A percentile compares a stretch with the other conserved stretches of the same genome.
Conservation (phyloP, 2,888 invertebrate species). For the Dione vanillae region DNA sequence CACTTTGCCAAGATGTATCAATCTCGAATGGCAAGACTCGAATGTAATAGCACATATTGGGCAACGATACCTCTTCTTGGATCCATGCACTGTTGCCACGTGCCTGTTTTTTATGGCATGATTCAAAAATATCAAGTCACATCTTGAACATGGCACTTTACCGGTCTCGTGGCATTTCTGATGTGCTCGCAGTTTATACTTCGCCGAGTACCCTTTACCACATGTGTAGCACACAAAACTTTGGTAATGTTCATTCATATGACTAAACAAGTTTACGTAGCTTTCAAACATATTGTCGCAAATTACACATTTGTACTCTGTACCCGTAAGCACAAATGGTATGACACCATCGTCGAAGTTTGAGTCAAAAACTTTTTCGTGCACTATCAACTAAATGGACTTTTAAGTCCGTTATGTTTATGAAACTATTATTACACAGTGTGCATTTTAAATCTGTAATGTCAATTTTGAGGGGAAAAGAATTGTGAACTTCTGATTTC, state of each 20-base stretch:
- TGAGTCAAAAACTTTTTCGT: slow-evolving; percentile 53
- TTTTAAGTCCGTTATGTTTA: slow-evolving; percentile 56
- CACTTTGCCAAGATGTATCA: slow-evolving; percentile 59
- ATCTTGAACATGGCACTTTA: slow-evolving; percentile 70
- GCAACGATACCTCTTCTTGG: slow-evolving; percentile 63
- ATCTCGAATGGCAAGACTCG: slow-evolving; percentile 59
- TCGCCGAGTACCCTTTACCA: slow-evolving; percentile 74
- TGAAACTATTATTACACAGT: slow-evolving; percentile 53
- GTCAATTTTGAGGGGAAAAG: slow-evolving; percentile 67
- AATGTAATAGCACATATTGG: slow-evolving; percentile 63
- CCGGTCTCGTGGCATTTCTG: slow-evolving; percentile 66
- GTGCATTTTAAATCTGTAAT: slow-evolving; percentile 61
- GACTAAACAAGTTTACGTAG: slow-evolving; percentile 60
- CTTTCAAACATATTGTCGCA: slow-evolving; percentile 58
- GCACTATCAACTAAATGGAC: slow-evolving; percentile 57
- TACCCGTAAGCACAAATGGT: slow-evolving; percentile 62
- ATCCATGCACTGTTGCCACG: slow-evolving; percentile 55
- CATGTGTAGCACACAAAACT: slow-evolving; percentile 73
- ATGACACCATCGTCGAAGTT: slow-evolving; percentile 62
- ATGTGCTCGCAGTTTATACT: slow-evolving; percentile 72
- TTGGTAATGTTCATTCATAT: slow-evolving; percentile 77
- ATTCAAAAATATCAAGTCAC: slow-evolving; percentile 66
- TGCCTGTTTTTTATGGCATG: slow-evolving; percentile 59
- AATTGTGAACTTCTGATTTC: slow-evolving; percentile 56
- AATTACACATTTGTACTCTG: slow-evolving; percentile 60